phyloP scores from a whole-genome alignment of 2,888 invertebrate species.

The Iselma pallidipennis region DNA sequence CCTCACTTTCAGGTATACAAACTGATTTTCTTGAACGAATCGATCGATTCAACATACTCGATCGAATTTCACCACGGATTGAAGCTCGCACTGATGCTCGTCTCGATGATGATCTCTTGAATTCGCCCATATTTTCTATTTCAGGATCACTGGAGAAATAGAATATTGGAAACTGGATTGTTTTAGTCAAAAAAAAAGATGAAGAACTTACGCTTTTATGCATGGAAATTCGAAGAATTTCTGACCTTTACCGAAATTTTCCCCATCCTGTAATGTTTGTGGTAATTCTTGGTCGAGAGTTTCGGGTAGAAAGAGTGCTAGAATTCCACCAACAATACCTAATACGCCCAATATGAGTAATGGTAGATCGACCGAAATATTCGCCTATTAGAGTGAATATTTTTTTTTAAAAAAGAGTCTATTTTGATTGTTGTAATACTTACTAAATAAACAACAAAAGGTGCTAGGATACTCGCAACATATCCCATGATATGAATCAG shows the following conservation, averaged over 20 bases:
- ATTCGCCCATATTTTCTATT: constrained; percentile 44
- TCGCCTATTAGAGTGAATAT: constrained; percentile 59
- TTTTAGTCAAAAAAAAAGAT: background rate
- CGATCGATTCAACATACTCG: constrained; percentile 62
- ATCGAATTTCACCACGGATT: constrained; percentile 66
- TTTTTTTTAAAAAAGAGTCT: background rate
- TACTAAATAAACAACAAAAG: constrained; percentile 83
- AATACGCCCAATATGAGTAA: constrained; percentile 77
- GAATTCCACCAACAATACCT: constrained; percentile 73
- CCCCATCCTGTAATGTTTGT: constrained; percentile 84
- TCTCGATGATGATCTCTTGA: constrained; percentile 43
- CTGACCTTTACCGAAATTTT: constrained; percentile 81
- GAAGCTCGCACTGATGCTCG: constrained; percentile 64
- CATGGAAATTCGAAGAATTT: constrained; percentile 83
- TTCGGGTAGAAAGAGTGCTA: constrained; percentile 83
- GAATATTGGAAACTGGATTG: background rate
- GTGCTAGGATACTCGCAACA: constrained; percentile 79
- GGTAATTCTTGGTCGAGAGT: constrained; percentile 85
- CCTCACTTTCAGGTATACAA: constrained; percentile 39
- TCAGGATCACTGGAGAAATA: constrained; percentile 10
- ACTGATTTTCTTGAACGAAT: constrained; percentile 57
- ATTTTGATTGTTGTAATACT: constrained; percentile 45
- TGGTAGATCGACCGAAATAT: constrained; percentile 72
- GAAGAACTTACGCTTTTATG: constrained; percentile 62
- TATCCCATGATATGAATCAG: constrained; percentile 88